Conservation (phyloP, 2,113 vertebrate genomes). For the Rynchops niger region DNA sequence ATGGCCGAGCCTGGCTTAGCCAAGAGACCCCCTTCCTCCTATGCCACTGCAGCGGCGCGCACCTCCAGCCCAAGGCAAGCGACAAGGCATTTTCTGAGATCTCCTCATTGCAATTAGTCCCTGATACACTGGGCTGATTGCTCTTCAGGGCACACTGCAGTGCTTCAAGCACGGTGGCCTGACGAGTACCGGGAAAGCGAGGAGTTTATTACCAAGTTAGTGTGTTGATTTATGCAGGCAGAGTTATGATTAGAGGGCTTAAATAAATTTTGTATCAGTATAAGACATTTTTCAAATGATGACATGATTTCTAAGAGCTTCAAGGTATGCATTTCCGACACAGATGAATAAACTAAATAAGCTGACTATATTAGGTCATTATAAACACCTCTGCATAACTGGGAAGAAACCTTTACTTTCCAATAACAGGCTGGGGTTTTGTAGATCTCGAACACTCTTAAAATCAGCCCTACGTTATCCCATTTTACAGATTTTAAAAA, state of each 20-base stretch:
- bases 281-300: slow-evolving; percentile 36
- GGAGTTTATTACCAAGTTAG: slow-evolving; percentile 41
- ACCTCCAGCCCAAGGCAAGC: background rate
- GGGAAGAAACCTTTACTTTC: slow-evolving; percentile 1
- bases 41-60: background rate
- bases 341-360: background rate
- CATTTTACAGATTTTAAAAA: background rate
- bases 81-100: background rate
- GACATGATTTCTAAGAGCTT: background rate
- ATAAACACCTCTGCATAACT: background rate
- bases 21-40: background rate
- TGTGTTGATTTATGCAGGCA: slow-evolving; percentile 27
- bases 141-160: slow-evolving; percentile 11
- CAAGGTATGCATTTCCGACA: background rate
- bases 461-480: background rate
- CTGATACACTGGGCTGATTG: background rate
- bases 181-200: background rate
- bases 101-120: background rate
- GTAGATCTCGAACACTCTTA: background rate
- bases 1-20: background rate
- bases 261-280: slow-evolving; percentile 10
- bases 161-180: slow-evolving; percentile 2
- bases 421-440: background rate
- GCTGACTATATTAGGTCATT: background rate
- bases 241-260: slow-evolving; percentile 39